These are phyloP conservation scores for Leptinotarsa haldemani DNA, from an alignment of 2,888 invertebrate species.

Conservation along the genomic window DNA sequence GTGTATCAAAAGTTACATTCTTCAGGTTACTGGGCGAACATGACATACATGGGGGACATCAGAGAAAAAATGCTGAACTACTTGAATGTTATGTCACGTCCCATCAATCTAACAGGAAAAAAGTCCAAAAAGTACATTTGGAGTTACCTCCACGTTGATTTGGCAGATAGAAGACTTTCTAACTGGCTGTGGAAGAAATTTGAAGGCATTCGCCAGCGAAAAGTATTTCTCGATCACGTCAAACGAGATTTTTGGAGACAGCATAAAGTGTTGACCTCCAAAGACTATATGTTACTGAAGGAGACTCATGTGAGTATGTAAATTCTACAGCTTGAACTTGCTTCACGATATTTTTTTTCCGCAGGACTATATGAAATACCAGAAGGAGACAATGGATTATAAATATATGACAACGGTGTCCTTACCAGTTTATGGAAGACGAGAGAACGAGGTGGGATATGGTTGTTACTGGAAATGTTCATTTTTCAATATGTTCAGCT, in stretches of 20 bases:
- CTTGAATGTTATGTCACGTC: slow-evolving; percentile 94
- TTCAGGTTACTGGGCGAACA: slow-evolving; percentile 91
- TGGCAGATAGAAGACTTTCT: slow-evolving; percentile 89
- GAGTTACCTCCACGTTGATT: slow-evolving; percentile 97
- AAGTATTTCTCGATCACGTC: slow-evolving; percentile 75
- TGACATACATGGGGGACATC: slow-evolving; percentile 94
- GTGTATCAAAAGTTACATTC: too few relatives aligned
- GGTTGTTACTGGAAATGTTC: slow-evolving; percentile 8
- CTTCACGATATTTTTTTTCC: slow-evolving; percentile 23
- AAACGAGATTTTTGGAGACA: slow-evolving; percentile 65
- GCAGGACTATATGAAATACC: slow-evolving; percentile 64
- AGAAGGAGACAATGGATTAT: slow-evolving; percentile 68
- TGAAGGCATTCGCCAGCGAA: slow-evolving; percentile 83
- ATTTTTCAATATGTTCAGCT: neutral
- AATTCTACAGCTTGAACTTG: neutral
- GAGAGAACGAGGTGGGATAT: slow-evolving; percentile 79
- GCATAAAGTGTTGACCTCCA: slow-evolving; percentile 49
- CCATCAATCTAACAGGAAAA: slow-evolving; percentile 82
- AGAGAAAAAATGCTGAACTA: slow-evolving; percentile 94
- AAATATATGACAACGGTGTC: slow-evolving; percentile 93
- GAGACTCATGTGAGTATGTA: slow-evolving; percentile 52
- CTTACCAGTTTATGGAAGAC: slow-evolving; percentile 90
- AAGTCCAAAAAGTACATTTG: slow-evolving; percentile 84
- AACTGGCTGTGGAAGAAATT: slow-evolving; percentile 91
- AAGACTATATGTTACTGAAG: slow-evolving; percentile 53